Evolutionary conservation across 1,140 invertebrate species (phyloP).

Genomic region (Heliconius eleuchia): DNA sequence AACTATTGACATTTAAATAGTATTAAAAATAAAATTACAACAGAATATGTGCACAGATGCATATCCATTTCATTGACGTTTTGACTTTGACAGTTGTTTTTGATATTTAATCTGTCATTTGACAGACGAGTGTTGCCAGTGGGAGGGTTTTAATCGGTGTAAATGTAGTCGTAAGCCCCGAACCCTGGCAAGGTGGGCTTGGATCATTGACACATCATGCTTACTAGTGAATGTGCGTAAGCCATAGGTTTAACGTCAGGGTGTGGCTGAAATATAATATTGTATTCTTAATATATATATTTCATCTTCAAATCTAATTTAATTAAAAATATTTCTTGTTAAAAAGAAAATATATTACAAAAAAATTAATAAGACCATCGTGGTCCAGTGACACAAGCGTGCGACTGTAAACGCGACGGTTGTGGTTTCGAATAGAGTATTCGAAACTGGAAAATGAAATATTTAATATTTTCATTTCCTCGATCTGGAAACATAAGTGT

Average conservation of each 20-base stretch:
- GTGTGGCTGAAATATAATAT: conserved; percentile 87
- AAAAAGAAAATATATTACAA: no score
- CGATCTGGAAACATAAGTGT: no score
- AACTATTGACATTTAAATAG: background rate
- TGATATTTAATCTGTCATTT: background rate
- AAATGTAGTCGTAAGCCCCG: conserved; percentile 13
- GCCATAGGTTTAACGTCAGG: conserved; percentile 98
- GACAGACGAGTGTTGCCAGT: background rate
- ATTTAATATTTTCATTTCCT: no score
- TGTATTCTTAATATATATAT: background rate
- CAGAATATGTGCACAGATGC: background rate
- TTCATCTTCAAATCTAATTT: background rate
- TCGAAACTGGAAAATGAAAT: no score
- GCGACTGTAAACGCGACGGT: no score
- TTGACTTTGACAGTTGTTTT: background rate
- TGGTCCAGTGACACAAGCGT: no score
- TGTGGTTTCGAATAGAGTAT: no score
- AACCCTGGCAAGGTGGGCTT: conserved; percentile 18
- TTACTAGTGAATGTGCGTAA: conserved; percentile 88
- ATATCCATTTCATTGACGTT: background rate
- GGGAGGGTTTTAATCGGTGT: conserved; percentile 1
- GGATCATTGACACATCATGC: conserved; percentile 79
- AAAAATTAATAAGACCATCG: no score
- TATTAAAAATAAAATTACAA: background rate
- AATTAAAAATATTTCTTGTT: no score